A percentile compares a stretch with the other conserved stretches of the same genome.
Conservation (phyloP, 2,113 vertebrate species). For the Picathartes gymnocephalus region DNA sequence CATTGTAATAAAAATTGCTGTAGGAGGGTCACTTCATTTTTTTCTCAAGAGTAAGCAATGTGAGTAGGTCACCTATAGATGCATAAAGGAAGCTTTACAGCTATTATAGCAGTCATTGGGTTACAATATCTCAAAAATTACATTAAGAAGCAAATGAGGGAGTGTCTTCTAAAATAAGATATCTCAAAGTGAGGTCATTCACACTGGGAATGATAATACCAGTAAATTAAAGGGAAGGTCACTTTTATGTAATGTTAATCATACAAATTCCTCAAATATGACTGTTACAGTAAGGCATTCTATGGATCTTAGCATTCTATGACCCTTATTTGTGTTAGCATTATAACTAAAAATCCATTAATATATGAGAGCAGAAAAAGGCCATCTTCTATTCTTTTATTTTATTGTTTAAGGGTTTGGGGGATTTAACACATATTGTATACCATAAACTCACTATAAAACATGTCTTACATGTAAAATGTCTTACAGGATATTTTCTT, state of each 20-base stretch:
- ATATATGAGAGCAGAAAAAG: neutral
- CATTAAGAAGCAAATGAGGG: constrained; percentile 12
- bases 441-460: neutral
- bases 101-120: neutral
- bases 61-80: neutral
- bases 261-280: constrained; percentile 25
- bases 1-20: neutral
- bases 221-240: constrained; percentile 15
- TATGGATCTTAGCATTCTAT: neutral
- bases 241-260: constrained; percentile 8
- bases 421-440: neutral
- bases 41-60: neutral
- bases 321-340: constrained; percentile 17
- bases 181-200: constrained; percentile 13
- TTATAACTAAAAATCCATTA: neutral
- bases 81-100: neutral
- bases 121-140: constrained; percentile 8
- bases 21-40: neutral
- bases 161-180: neutral
- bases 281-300: neutral
- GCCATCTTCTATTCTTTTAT: neutral
- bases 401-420: neutral
- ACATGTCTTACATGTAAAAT: neutral
- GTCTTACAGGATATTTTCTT: neutral
- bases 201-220: neutral